Evolutionary conservation across 2,113 vertebrate genomes (phyloP).

Genomic region (Aramus guarauna): DNA sequence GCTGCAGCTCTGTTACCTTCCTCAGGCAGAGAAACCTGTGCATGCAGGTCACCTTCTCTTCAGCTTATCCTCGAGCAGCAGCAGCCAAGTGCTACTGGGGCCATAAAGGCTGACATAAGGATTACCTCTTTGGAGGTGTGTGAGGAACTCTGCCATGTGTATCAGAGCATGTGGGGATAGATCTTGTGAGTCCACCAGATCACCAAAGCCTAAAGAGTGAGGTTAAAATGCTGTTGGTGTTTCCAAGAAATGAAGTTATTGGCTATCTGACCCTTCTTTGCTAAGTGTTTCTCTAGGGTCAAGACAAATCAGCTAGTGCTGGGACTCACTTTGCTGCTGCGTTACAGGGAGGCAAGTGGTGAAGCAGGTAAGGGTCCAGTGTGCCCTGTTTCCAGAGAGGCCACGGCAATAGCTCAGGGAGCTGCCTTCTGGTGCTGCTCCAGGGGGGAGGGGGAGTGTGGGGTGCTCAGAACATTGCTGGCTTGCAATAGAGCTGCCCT

Average conservation of each 20-base stretch:
- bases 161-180: accelerated
- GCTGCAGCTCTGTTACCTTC: not conserved
- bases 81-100: not conserved
- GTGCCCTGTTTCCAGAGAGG: not conserved
- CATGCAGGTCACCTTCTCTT: not conserved
- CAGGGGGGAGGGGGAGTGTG: no score
- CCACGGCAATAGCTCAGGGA: accelerated
- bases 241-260: not conserved
- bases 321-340: not conserved
- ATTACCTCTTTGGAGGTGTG: not conserved
- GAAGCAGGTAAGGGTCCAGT: not conserved
- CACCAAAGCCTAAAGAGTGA: not conserved
- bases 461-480: not conserved
- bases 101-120: not conserved
- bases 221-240: not conserved
- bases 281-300: not conserved
- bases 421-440: not conserved
- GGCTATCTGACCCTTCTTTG: not conserved
- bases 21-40: not conserved
- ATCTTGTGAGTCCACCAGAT: not conserved
- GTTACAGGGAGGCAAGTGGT: not conserved
- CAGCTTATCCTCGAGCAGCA: not conserved
- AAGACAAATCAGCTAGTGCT: not conserved
- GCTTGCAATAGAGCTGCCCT: not conserved
- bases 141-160: not conserved